Evolutionary conservation across 2,113 vertebrate species (phyloP).

Genomic region (Melanerpes aurifrons): DNA sequence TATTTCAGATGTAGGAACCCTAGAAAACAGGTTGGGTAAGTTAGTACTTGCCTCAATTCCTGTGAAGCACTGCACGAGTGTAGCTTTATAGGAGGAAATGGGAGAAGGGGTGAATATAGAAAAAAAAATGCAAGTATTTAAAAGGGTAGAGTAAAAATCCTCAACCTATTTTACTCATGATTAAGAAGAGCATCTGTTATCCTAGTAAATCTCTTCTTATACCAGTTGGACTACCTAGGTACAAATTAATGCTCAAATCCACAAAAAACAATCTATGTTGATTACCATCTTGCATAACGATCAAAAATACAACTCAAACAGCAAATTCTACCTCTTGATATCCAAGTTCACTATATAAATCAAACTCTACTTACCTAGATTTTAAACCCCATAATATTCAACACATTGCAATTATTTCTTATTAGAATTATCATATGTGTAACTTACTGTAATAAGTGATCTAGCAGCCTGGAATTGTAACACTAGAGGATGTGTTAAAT

Average conservation of each 20-base stretch:
- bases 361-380: neutral
- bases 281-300: neutral
- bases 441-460: neutral
- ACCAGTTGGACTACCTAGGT: neutral
- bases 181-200: neutral
- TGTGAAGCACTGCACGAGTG: neutral
- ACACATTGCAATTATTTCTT: neutral
- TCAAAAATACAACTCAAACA: neutral
- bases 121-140: neutral
- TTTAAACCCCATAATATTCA: neutral
- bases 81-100: neutral
- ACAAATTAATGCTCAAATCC: neutral
- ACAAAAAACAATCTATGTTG: neutral
- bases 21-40: conserved; percentile 65
- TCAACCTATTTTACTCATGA: neutral
- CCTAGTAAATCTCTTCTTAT: neutral
- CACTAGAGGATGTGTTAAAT: neutral
- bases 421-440: neutral
- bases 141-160: neutral
- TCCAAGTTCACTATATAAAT: neutral
- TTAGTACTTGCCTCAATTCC: conserved; percentile 28
- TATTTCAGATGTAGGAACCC: conserved; percentile 66
- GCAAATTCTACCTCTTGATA: neutral
- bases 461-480: neutral
- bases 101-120: neutral